Evolutionary conservation across 1,140 invertebrate species (phyloP), one percentile per base, ranked within the genome.

Genomic region (Trichoplusia ni): DNA sequence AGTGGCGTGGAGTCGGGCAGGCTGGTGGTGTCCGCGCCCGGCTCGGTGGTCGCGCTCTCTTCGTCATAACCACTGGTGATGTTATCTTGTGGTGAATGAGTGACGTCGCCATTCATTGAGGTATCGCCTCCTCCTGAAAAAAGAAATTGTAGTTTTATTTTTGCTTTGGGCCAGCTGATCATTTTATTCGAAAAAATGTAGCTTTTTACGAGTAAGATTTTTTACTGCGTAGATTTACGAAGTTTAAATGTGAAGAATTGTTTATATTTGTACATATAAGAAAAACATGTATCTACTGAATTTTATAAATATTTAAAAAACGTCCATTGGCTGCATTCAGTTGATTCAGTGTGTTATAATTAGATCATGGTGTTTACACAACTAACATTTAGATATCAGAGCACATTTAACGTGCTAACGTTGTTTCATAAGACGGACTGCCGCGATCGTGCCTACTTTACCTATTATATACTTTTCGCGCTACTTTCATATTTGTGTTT

Each of bases 81-180:
- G 67, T 72, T 75, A 11, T 58, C 69, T 46, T 72, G 38, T 37
- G 66, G 38, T 31, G 66, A 35, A 23, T 68, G 69, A 42, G 64
- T 73, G 44, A 53, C 59, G 33, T 67, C 68, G n/a, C 72, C 76
- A 51, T 75, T 85, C 64, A 89, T 67, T 89, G 80, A 63, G 86
- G 71, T 79, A 89, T 83, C 74, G 86, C 84, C 75, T 88, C 86
- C 75, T 88, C 85, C 86, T 89, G 78, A 8, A 70, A 81, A 74
- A 38, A 77, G 11, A n/a, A n/a, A n/a, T n/a, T n/a, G n/a, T n/a
- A n/a, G n/a, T n/a, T n/a, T n/a, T n/a, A n/a, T n/a, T n/a, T n/a
- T n/a, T n/a, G n/a, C n/a, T n/a, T n/a, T n/a, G n/a, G n/a, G n/a
- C n/a, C n/a, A n/a, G n/a, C n/a, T n/a, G n/a, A n/a, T n/a, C n/a